Percentiles rank a stretch among this genome's conserved stretches.
Conservation (phyloP, 2,113 vertebrate genomes). For the human region DNA sequence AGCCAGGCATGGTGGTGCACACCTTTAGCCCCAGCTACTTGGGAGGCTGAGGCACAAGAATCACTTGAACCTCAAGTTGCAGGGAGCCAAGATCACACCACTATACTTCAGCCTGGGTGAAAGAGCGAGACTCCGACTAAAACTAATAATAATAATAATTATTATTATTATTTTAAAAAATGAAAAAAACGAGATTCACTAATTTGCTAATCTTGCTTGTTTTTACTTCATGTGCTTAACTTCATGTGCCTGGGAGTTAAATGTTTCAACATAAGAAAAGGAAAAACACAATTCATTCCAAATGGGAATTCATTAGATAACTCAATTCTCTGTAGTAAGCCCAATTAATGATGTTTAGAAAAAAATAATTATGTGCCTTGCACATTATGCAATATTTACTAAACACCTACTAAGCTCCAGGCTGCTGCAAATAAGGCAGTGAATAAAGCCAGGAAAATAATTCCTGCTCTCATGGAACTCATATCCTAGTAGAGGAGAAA, state of each 20-base stretch:
- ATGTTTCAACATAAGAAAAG: background rate
- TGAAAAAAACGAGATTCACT: background rate
- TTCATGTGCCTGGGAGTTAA: background rate
- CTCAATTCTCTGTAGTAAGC: background rate
- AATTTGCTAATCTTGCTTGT: background rate
- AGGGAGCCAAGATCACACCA: too few relatives aligned
- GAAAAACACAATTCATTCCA: background rate
- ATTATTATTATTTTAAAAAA: too few relatives aligned
- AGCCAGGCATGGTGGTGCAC: too few relatives aligned
- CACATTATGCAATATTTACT: background rate
- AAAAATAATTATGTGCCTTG: background rate
- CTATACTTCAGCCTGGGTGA: too few relatives aligned
- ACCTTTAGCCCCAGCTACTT: too few relatives aligned
- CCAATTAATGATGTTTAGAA: background rate
- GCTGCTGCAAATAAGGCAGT: background rate
- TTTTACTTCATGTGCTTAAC: background rate
- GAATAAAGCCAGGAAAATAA: background rate
- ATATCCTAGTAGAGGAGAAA: background rate
- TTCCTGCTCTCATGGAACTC: background rate
- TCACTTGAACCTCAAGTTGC: too few relatives aligned
- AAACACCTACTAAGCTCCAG: background rate
- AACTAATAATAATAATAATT: too few relatives aligned
- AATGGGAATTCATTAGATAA: slow-evolving; percentile 1
- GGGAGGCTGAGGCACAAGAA: too few relatives aligned
- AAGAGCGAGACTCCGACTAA: too few relatives aligned